Evolutionary conservation across 2,113 vertebrate genomes (phyloP).

Genomic region (Asarcornis scutulata): DNA sequence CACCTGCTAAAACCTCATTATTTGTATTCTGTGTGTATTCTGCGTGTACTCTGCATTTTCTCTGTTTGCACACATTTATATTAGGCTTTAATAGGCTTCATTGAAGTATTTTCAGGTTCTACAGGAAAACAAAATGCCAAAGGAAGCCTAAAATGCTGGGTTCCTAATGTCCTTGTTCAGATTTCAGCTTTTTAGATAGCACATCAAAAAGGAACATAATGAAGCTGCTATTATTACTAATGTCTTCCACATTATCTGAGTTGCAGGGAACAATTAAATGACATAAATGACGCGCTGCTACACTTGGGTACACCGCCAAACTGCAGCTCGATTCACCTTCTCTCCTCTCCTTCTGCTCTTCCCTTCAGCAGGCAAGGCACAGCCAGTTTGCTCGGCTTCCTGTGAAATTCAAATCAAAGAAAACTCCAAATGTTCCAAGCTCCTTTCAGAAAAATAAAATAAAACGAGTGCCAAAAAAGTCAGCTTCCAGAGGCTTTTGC

Average conservation of each 20-base stretch:
- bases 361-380: neutral
- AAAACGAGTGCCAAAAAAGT: neutral
- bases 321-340: neutral
- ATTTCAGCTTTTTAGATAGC: constrained; percentile 23
- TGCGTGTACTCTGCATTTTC: neutral
- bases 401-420: constrained; percentile 36
- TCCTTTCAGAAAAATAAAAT: constrained; percentile 4
- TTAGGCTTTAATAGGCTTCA: neutral
- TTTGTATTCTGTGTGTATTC: neutral
- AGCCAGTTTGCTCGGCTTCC: neutral
- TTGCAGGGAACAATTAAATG: constrained; percentile 37
- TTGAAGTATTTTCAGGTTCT: neutral
- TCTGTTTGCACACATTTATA: neutral
- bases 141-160: neutral
- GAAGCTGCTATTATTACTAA: constrained; percentile 41
- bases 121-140: neutral
- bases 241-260: neutral
- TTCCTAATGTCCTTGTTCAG: constrained; percentile 1
- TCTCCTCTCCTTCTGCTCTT: neutral
- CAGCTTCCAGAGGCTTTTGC: neutral
- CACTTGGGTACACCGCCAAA: neutral
- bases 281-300: neutral
- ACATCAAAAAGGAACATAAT: constrained; percentile 4
- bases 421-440: neutral
- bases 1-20: fast-evolving